A percentile compares a stretch with the other conserved stretches of the same genome.
These are phyloP conservation scores for Neotragus pygmaeus DNA, from an alignment of 2,113 vertebrate genomes.

Conservation along the genomic window DNA sequence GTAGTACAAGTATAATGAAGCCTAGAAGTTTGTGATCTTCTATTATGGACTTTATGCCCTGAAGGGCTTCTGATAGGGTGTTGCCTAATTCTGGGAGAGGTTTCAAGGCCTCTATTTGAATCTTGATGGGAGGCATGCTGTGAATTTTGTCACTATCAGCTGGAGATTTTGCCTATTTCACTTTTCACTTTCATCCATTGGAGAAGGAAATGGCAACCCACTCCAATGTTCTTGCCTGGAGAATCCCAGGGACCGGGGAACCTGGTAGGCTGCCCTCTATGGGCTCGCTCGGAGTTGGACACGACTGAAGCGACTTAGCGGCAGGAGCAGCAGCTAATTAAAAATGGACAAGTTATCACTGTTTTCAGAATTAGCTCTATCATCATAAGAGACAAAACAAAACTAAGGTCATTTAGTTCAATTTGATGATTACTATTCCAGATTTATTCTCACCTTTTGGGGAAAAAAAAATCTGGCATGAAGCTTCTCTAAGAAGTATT, in stretches of 20 bases:
- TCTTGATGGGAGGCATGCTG: background rate
- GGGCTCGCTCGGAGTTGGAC: too few species aligned
- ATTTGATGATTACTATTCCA: background rate
- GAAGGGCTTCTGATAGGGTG: background rate
- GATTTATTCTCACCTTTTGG: background rate
- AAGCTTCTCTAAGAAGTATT: background rate
- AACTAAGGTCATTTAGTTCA: background rate
- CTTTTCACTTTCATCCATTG: too few species aligned
- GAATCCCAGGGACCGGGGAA: too few species aligned
- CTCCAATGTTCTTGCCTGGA: too few species aligned
- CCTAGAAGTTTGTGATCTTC: background rate
- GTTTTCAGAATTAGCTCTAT: background rate
- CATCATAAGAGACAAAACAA: background rate
- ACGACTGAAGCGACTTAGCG: too few species aligned
- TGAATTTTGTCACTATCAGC: background rate
- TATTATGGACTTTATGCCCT: background rate
- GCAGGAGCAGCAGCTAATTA: background rate
- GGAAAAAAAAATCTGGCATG: background rate
- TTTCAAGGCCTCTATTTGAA: background rate
- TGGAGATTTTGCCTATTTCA: background rate
- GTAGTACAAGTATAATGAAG: background rate
- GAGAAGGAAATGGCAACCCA: too few species aligned
- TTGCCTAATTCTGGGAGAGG: background rate
- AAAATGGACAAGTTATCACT: background rate
- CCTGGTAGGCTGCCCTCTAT: too few species aligned